Conservation (phyloP, 2,888 invertebrate species). For the Ornithoptera priamus region DNA sequence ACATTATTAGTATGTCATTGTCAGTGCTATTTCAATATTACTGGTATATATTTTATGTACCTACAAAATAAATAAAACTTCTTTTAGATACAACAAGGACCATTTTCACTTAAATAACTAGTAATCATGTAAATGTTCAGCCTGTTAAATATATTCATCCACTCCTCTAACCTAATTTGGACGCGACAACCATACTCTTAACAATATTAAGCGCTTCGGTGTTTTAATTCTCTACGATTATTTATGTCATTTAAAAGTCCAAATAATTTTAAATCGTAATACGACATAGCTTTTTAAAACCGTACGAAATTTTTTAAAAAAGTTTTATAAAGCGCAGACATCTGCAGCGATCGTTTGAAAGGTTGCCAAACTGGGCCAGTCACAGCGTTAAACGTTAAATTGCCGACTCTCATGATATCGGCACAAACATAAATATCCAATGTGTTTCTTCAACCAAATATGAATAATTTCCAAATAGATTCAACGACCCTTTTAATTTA, state of each 20-base stretch:
- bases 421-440: constrained; percentile 13
- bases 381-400: constrained; percentile 26
- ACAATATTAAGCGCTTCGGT: neutral
- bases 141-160: constrained; percentile 32
- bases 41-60: neutral
- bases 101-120: constrained; percentile 29
- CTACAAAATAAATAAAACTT: neutral
- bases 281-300: neutral
- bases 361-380: constrained; percentile 46
- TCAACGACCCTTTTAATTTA: neutral
- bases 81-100: neutral
- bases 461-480: constrained; percentile 9
- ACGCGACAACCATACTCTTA: neutral
- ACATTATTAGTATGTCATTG: too few species aligned
- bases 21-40: too few species aligned
- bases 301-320: constrained; percentile 35
- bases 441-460: constrained; percentile 4
- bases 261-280: neutral
- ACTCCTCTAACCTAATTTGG: constrained; percentile 18
- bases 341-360: constrained; percentile 51
- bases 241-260: neutral
- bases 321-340: constrained; percentile 40
- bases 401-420: constrained; percentile 21
- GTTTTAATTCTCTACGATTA: neutral
- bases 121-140: constrained; percentile 33